Evolutionary conservation across 2,113 vertebrate species (phyloP).

Genomic region (Promerops cafer): DNA sequence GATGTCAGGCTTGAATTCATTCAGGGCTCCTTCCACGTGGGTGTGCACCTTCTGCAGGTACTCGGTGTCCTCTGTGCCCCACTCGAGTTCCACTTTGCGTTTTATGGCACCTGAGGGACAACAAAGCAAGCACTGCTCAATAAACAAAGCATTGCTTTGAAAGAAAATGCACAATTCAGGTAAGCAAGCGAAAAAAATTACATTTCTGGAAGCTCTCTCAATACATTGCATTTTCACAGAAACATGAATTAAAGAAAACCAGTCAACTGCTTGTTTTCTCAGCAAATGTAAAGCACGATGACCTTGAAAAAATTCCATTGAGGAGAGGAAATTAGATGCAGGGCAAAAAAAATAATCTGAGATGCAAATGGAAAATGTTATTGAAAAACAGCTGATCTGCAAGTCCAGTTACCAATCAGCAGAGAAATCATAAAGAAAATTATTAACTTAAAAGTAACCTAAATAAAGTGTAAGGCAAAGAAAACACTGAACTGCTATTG

Average conservation of each 20-base stretch:
- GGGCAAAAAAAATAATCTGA: background rate
- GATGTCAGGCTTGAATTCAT: conserved; percentile 82
- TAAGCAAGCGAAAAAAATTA: background rate
- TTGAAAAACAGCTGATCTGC: background rate
- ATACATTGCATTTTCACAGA: background rate
- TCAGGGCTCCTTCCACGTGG: conserved; percentile 79
- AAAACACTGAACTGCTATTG: background rate
- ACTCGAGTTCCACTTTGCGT: conserved; percentile 89
- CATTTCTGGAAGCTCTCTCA: background rate
- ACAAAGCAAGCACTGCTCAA: background rate
- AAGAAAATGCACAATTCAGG: background rate
- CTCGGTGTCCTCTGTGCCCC: conserved; percentile 89
- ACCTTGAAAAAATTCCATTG: conserved; percentile 18
- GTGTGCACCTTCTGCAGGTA: conserved; percentile 88
- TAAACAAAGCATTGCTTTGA: background rate
- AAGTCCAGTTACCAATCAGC: background rate
- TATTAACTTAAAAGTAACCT: background rate
- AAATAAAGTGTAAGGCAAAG: background rate
- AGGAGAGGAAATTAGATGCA: background rate
- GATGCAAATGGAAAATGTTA: background rate
- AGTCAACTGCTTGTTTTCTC: background rate
- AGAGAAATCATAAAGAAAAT: background rate
- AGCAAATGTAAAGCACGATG: background rate
- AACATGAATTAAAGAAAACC: background rate
- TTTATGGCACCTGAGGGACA: conserved; percentile 83